phyloP scores from a whole-genome alignment of 2,113 vertebrate genomes.

The Ameiurus melas region DNA sequence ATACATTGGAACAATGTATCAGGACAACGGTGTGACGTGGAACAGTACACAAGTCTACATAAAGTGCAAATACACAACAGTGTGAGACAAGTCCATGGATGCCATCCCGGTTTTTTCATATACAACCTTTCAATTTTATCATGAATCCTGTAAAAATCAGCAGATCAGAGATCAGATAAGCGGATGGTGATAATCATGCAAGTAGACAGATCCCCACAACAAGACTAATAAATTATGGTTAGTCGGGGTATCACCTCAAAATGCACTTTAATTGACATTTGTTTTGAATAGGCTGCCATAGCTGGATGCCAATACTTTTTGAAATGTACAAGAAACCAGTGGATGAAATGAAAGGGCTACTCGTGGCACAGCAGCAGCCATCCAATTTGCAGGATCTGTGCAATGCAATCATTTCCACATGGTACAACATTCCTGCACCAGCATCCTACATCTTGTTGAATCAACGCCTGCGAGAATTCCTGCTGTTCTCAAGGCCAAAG shows the following conservation, averaged over 20 bases:
- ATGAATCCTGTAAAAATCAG: neutral
- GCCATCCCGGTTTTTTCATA: neutral
- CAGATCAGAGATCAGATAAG: neutral
- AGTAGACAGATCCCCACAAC: neutral
- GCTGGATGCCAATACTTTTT: neutral
- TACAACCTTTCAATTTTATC: neutral
- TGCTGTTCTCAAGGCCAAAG: conserved; percentile 11
- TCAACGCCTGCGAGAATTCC: neutral
- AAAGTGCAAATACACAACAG: too few relatives aligned
- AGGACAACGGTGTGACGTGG: too few relatives aligned
- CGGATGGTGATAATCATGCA: neutral
- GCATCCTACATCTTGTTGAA: conserved; percentile 12
- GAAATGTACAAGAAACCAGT: neutral
- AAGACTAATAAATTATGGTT: neutral
- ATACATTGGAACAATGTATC: too few relatives aligned
- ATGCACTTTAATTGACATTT: neutral
- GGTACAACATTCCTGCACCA: conserved; percentile 7
- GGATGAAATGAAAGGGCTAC: conserved; percentile 3
- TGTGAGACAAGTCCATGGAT: neutral
- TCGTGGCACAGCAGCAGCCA: neutral
- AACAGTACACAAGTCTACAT: too few relatives aligned
- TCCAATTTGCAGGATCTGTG: conserved; percentile 14
- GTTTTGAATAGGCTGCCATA: neutral
- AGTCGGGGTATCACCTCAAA: neutral
- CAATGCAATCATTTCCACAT: conserved; percentile 19